These are phyloP conservation scores for Marmota flaviventris DNA, from an alignment of 2,113 vertebrate species.

Conservation along the genomic window DNA sequence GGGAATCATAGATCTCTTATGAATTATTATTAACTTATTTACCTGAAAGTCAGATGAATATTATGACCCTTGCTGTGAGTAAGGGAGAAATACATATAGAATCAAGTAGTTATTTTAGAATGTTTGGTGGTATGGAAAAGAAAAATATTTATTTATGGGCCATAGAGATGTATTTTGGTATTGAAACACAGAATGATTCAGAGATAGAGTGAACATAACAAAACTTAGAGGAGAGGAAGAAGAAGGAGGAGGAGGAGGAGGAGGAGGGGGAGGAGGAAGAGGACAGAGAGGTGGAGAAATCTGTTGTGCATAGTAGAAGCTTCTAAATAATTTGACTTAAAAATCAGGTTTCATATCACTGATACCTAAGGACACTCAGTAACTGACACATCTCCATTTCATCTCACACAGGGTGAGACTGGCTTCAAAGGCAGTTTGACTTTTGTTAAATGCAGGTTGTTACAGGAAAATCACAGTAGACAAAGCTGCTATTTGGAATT, in stretches of 20 bases:
- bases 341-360: neutral
- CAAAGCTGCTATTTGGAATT: neutral
- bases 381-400: neutral
- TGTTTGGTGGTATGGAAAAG: neutral
- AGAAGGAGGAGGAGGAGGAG: neutral
- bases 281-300: neutral
- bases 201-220: neutral
- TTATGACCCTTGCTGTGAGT: neutral
- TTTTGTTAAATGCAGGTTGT: neutral
- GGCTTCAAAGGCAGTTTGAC: neutral
- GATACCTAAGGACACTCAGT: neutral
- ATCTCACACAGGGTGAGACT: neutral
- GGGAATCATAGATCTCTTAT: neutral
- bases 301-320: neutral
- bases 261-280: too few species aligned
- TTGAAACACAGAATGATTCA: neutral
- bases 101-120: neutral
- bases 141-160: neutral
- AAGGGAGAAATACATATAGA: neutral
- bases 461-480: neutral
- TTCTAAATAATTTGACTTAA: neutral
- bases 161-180: neutral
- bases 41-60: neutral
- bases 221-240: neutral
- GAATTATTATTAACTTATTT: slow-evolving; percentile 2